Conservation (phyloP, 2,113 vertebrate species). For the Capreolus pygargus region DNA sequence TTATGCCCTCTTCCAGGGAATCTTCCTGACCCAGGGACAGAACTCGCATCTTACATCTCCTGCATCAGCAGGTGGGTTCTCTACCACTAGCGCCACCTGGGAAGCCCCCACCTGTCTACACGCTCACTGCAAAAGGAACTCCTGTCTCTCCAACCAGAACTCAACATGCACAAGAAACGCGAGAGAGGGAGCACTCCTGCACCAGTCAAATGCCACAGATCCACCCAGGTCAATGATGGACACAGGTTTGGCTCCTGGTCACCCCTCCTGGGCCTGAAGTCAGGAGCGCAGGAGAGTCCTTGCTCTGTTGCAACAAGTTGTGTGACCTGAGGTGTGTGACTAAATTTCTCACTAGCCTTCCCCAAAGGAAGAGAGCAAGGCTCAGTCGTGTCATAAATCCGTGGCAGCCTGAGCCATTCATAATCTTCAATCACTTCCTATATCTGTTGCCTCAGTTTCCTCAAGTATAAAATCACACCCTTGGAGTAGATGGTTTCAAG, state of each 20-base stretch:
- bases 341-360: not conserved
- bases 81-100: not conserved
- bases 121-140: not conserved
- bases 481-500: not conserved
- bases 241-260: not conserved
- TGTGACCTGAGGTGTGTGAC: not conserved
- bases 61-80: not conserved
- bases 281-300: not conserved
- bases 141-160: not conserved
- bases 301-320: not conserved
- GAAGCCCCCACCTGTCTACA: not conserved
- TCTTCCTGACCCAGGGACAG: not conserved
- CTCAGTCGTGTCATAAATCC: not conserved
- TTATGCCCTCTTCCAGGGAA: not conserved
- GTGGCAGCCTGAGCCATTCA: not conserved
- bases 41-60: not conserved
- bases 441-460: not conserved
- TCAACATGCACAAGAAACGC: accelerated
- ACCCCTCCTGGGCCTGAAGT: not conserved
- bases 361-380: not conserved
- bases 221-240: no score
- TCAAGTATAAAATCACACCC: not conserved
- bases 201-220: not conserved
- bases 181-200: not conserved
- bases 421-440: not conserved